Evolutionary conservation across 2,113 vertebrate genomes (phyloP), one percentile per base, ranked within the genome.

Genomic region (Macaca nemestrina): DNA sequence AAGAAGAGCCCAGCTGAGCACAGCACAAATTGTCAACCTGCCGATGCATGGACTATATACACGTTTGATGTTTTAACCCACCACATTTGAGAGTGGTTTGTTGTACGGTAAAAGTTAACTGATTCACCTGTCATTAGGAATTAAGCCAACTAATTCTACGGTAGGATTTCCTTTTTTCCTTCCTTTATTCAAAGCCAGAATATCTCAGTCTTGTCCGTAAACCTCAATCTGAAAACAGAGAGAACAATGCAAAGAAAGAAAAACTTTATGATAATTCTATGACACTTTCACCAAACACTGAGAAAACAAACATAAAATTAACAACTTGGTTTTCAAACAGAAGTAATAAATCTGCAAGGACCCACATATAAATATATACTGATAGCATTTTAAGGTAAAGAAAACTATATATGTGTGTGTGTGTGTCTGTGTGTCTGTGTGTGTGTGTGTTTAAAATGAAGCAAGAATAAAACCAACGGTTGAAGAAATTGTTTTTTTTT

Each of bases 251-350:
- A 50, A 35, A 22, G 70, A 67, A 93, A 82, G 8, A 93, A 92
- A 76, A 72, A 25, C 0, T 38, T 8, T 23, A 30, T 10, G 11
- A 78, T 75, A 8, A 35, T 68, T 68, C 18, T 22, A n/a, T 55
- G 20, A 18, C 6, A 55, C 20, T 92, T 85, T 79, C 4, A 45
- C 11, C 32, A 94, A 95, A 87, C 50, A 30, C 16, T 78, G 45
- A 88, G 61, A 93, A 96, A 90, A 30, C 6, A 92, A 85, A 92
- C 48, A 80, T 30, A 52, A 79, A 93, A 32, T 83, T 17, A 80
- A 48, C 27, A 81, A 68, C 13, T 75, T 90, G 40, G 32, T 18
- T 82, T 84, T 52, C 43, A 72, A 80, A 83, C 2, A 32, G 43
- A 43, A 78, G n/a, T 90, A 93, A 61, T 16, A 90, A 78, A 89